phyloP scores from a whole-genome alignment of 2,797 vertebrate species.

The Eidolon dupreanum region DNA sequence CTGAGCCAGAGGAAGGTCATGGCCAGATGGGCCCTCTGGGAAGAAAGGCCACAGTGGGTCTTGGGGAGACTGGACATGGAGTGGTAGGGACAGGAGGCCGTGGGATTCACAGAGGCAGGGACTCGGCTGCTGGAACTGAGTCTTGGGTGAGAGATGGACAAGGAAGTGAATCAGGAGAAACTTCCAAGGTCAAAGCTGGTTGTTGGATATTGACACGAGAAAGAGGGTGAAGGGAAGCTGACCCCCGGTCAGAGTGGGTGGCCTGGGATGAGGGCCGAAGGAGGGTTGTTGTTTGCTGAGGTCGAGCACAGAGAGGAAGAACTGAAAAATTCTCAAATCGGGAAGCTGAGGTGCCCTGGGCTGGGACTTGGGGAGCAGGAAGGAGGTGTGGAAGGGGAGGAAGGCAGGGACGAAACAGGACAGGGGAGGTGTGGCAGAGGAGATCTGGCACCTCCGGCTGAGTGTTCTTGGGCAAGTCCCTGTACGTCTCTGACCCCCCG shows the following conservation, averaged over 20 bases:
- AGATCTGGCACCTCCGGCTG: too few species aligned
- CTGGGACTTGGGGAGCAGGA: rapidly evolving
- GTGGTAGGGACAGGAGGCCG: not conserved
- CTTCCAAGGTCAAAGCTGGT: not conserved
- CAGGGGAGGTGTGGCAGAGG: rapidly evolving
- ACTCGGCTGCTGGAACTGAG: not conserved
- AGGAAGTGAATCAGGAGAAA: not conserved
- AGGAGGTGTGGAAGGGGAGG: not conserved
- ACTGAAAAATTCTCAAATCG: not conserved
- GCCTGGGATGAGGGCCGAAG: too few species aligned
- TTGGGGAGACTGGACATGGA: not conserved
- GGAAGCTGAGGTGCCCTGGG: rapidly evolving
- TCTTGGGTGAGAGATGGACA: not conserved
- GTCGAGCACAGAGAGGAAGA: not conserved
- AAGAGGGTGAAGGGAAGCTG: not conserved
- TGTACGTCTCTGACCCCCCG: not conserved
- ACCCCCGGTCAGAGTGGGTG: not conserved
- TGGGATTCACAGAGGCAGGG: too few species aligned
- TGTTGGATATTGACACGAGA: not conserved
- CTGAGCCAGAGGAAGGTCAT: not conserved
- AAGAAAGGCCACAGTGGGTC: not conserved
- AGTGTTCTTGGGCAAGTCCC: not conserved
- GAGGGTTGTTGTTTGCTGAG: not conserved
- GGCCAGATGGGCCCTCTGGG: not conserved
- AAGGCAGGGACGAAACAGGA: rapidly evolving